These are phyloP conservation scores for Acanthornis magna DNA, from an alignment of 2,797 vertebrate genomes.

Conservation along the genomic window DNA sequence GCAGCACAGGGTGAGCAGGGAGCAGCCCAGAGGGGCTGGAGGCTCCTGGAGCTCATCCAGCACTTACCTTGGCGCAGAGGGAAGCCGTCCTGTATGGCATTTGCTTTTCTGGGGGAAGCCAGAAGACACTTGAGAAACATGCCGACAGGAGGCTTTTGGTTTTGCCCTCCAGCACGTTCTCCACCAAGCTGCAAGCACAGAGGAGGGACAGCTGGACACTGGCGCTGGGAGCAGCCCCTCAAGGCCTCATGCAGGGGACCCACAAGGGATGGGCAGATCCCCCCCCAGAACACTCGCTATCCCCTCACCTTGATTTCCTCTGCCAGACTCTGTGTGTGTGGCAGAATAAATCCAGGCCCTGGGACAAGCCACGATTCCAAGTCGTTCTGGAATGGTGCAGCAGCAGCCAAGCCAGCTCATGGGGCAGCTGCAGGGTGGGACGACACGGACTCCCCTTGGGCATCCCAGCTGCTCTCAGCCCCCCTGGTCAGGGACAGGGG, in stretches of 20 bases:
- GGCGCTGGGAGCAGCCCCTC: not conserved
- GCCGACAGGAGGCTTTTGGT: not conserved
- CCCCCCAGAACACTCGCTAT: too few relatives aligned
- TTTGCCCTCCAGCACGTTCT: not conserved
- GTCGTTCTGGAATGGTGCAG: not conserved
- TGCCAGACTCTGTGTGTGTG: too few relatives aligned
- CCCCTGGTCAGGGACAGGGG: not conserved
- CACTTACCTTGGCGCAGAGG: too few relatives aligned
- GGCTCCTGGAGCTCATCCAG: too few relatives aligned
- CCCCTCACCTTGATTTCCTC: not conserved
- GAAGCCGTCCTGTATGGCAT: not conserved
- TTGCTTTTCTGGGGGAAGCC: not conserved
- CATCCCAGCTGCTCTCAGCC: not conserved
- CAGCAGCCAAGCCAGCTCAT: not conserved
- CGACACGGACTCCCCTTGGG: not conserved
- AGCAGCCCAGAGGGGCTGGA: too few relatives aligned
- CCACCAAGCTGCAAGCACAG: not conserved
- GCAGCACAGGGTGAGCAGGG: too few relatives aligned
- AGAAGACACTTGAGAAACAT: not conserved
- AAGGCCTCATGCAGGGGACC: rapidly evolving
- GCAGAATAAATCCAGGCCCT: not conserved
- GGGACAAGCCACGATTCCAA: too few relatives aligned
- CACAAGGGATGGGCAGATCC: not conserved
- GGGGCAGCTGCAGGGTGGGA: not conserved
- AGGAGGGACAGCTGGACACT: not conserved